A percentile compares a stretch with the other conserved stretches of the same genome.
Conservation (phyloP, 2,888 invertebrate genomes). For the Napeogenes inachia region DNA sequence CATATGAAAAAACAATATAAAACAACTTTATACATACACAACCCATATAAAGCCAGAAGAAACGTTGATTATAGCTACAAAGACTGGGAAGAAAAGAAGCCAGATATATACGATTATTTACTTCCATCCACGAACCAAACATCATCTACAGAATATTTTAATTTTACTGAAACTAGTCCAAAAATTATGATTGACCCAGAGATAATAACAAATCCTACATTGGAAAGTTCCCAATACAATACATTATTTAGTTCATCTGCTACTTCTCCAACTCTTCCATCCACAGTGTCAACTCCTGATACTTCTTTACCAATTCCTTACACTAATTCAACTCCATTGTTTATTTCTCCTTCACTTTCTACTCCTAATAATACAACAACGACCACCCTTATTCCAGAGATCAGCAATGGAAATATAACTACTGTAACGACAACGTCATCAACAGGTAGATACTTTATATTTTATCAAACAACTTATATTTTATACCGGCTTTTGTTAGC, state of each 20-base stretch:
- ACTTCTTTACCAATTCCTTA: no score
- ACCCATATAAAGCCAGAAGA: slow-evolving; percentile 7
- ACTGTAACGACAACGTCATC: background rate
- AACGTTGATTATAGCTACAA: slow-evolving; percentile 25
- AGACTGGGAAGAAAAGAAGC: slow-evolving; percentile 28
- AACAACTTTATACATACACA: background rate
- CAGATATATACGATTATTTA: slow-evolving; percentile 15
- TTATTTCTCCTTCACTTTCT: background rate
- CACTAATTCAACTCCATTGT: no score
- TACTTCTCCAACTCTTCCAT: background rate
- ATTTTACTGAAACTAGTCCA: background rate
- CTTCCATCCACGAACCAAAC: background rate
- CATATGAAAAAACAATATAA: no score
- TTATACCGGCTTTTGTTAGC: no score
- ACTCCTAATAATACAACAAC: background rate
- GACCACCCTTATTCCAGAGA: background rate
- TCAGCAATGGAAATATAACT: background rate
- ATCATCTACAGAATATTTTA: background rate
- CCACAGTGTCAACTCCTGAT: background rate
- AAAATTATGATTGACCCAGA: background rate
- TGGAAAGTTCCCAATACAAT: no score
- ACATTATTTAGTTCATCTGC: no score
- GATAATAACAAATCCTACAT: no score
- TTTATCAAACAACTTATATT: no score
- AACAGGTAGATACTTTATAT: background rate